Evolutionary conservation across 2,113 vertebrate species (phyloP), one percentile per base, ranked within the genome.

Genomic region (Anolis sagrei): DNA sequence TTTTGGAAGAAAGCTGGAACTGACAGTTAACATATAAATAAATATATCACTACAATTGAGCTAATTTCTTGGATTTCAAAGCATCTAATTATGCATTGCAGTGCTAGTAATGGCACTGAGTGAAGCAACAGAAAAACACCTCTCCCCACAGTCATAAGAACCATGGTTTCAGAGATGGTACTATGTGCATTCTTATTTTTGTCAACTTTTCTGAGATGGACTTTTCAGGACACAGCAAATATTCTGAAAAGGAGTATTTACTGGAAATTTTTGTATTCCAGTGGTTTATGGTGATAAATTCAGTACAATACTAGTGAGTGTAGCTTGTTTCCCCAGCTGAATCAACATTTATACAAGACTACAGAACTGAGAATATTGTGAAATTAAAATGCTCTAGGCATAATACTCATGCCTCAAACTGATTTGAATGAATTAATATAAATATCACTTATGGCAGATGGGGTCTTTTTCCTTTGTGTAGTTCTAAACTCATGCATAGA

Each of bases 391-490:
- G 14, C 10, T 88, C 61, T 89, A 13, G 2, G 16, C 32, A 49
- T 23, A 75, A 18, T 51, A 86, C 66, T 79, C 19, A 16, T 83
- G 66, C 72, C 32, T 78, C 9, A 68, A 86, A 39, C 6, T 44
- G 84, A 14, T 58, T 77, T 25, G 48, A 61, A 7, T 76, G 32
- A 86, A 5, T 69, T 88, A 83, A 88, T 79, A 18, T 62, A 49
- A 84, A 83, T 36, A 89, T 81, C 48, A 0, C 49, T 54, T 34
- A 74, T 85, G 86, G 90, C 86, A 95, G 89, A 92, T 89, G 90
- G 92, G 32, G 85, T 92, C 49, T 76, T 90, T 93, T 94, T 90
- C 79, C 86, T 93, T 82, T 88, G 7, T 0, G 3, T 4, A 81
- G 70, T 86, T 91, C 85, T 86, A 90, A 64, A 81, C 58, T 83